A percentile compares a stretch with the other conserved stretches of the same genome.
Evolutionary conservation across 2,113 vertebrate genomes (phyloP).

Genomic region (Panthera uncia): DNA sequence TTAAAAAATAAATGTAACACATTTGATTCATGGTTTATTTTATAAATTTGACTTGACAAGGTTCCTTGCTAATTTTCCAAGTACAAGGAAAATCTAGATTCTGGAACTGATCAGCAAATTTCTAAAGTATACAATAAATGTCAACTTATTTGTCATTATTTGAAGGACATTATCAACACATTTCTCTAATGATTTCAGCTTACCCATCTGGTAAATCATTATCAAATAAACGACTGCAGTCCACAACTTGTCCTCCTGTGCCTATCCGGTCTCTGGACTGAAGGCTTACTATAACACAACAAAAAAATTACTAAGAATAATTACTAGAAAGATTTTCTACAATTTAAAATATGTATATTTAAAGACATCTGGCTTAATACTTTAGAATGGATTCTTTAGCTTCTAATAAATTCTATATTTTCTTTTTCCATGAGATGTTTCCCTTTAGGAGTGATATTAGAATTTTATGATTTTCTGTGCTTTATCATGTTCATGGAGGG

Average conservation of each 20-base stretch:
- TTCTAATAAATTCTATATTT: conserved; percentile 39
- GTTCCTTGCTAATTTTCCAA: conserved; percentile 33
- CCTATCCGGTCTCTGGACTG: conserved; percentile 97
- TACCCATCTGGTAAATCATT: conserved; percentile 97
- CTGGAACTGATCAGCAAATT: background rate
- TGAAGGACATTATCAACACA: background rate
- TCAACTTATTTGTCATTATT: conserved; percentile 6
- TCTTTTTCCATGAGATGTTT: conserved; percentile 24
- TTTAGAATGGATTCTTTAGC: conserved; percentile 32
- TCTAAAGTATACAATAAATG: background rate
- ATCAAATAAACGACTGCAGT: conserved; percentile 96
- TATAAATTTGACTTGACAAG: conserved; percentile 15
- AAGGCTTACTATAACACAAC: conserved; percentile 92
- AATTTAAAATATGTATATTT: conserved; percentile 45
- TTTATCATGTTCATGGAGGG: background rate
- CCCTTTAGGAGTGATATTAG: background rate
- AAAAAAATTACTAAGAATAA: conserved; percentile 73
- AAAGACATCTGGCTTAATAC: background rate
- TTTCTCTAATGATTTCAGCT: conserved; percentile 71
- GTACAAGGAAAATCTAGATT: conserved; percentile 33
- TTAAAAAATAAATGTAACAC: conserved; percentile 34
- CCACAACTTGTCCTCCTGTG: conserved; percentile 95
- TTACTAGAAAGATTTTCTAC: conserved; percentile 23
- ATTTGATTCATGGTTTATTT: background rate
- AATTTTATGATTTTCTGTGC: conserved; percentile 1